phyloP scores from a whole-genome alignment of 2,113 vertebrate species.

The Thamnaconus septentrionalis region DNA sequence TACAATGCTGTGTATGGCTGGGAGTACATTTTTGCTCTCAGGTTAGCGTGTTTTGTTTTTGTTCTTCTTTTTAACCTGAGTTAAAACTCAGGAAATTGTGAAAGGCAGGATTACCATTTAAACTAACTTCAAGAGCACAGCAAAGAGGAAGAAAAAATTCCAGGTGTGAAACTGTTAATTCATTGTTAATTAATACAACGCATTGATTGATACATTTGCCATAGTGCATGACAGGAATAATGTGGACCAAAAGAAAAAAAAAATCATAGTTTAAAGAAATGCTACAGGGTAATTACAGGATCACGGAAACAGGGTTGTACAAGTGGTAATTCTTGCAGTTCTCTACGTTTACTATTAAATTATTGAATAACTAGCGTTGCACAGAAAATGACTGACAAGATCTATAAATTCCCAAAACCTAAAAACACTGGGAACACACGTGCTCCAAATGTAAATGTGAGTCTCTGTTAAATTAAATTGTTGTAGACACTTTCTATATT shows the following conservation, averaged over 20 bases:
- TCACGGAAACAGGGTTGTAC: slow-evolving; percentile 74
- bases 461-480: slow-evolving; percentile 66
- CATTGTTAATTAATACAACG: no score
- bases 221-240: slow-evolving; percentile 44
- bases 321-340: slow-evolving; percentile 39
- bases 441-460: slow-evolving; percentile 74
- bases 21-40: slow-evolving; percentile 70
- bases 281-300: slow-evolving; percentile 69
- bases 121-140: slow-evolving; percentile 31
- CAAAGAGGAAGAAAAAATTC: slow-evolving; percentile 27
- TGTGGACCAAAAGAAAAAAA: slow-evolving; percentile 49
- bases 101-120: slow-evolving; percentile 40
- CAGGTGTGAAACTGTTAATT: background rate
- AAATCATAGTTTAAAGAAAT: slow-evolving; percentile 10
- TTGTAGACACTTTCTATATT: slow-evolving; percentile 67
- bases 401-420: slow-evolving; percentile 43
- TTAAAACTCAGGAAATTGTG: slow-evolving; percentile 61
- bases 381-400: slow-evolving; percentile 30
- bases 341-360: slow-evolving; percentile 51
- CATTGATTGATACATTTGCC: slow-evolving; percentile 29
- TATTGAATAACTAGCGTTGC: slow-evolving; percentile 28
- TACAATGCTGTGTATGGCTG: slow-evolving; percentile 58
- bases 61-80: slow-evolving; percentile 66
- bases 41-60: slow-evolving; percentile 69
- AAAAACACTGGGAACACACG: slow-evolving; percentile 56